Evolutionary conservation across 2,113 vertebrate genomes (phyloP), one percentile per base, ranked within the genome.

Genomic region (Eublepharis macularius): DNA sequence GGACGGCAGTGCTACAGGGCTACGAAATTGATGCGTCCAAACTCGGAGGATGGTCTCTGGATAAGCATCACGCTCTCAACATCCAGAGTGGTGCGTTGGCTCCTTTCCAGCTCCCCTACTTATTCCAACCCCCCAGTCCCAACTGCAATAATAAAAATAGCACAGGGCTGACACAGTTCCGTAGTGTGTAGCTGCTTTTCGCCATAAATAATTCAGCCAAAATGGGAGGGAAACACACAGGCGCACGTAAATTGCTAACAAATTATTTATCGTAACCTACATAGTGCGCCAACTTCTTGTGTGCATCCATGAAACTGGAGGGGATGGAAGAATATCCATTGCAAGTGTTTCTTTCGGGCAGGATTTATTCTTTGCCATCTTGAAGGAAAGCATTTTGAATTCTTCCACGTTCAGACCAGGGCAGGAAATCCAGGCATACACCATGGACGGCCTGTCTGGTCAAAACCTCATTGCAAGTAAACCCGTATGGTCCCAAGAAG

Each of bases 1-100:
- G 98, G 91, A 99, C 98, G 0, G 98, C 98, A 4, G 92, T 99
- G 76, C 96, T 99, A 11, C 98, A 99, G 90, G 99, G 98, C 80
- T 99, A 98, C 47, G 98, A 99, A 94, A 98, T 97, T 0, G 98
- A 97, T 17, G 98, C 98, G 9, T 99, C 99, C 90, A 98, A 98
- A 88, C 97, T 99, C 63, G 99, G 98, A 84, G 98, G 98, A 29
- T 99, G 99, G 99, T 97, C 97, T 26, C 88, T 99, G 89, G 98
- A 99, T 94, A 98, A 98, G 84, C 98, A 99, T 80, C 98, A 99
- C 5, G 98, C 98, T 84, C 97, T 99, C 86, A 99, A 99, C 90
- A 98, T 99, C 93, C 98, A 98, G 92, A 99, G 98, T 17, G 98
- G 99, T 99, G 91, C 95, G 98, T 95, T 80, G 16, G 6, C 6